Base-by-base conservation (phyloP, 2,113 vertebrate genomes). In the Verasper variegatus region DNA sequence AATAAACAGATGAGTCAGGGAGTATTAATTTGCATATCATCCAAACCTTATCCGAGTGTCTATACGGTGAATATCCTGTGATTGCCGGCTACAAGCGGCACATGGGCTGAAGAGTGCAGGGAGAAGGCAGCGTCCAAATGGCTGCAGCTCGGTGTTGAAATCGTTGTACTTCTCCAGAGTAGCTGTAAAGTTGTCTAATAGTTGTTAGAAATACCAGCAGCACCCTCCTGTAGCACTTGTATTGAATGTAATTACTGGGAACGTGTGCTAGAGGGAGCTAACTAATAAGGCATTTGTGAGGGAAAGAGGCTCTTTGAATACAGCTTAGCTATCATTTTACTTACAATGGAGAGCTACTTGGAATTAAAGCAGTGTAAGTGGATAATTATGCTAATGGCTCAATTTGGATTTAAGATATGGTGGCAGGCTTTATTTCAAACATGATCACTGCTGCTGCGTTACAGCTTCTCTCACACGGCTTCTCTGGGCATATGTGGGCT, bases 1-100 rank as follows among this genome's bases (percentile, higher is more conserved):
- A 93, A 93, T 94, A 94, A 94, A 94, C 91, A 92, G 86, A 92
- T 94, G 94, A 95, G 91, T 94, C 93, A 94, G 81, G 76, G 81
- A 82, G 74, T 85, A 59, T 81, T 92, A 86, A 93, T 93, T 92
- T 92, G 87, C 86, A 92, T 89, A 84, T 87, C 86, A 90, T 89
- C 84, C 86, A 68, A 81, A 76, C 73, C 83, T 84, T 74, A 68
- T 83, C 71, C 78, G 79, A 79, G 74, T 79, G 68, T 84, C 85
- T 76, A 84, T 83, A 76, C 60, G 40, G 62, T 69, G 63, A 76
- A 59, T 85, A 62, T 77, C 78, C 77, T 73, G 65, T 74, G 76
- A 91, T 77, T 74, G 7, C 49, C 18, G 18, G 5, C 5, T 14
- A 8, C 49, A 12, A 51, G 18, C 18, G 18, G 3, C 45, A 17